phyloP scores from a whole-genome alignment of 1,140 invertebrate genomes.

The Drosophila aff. region DNA sequence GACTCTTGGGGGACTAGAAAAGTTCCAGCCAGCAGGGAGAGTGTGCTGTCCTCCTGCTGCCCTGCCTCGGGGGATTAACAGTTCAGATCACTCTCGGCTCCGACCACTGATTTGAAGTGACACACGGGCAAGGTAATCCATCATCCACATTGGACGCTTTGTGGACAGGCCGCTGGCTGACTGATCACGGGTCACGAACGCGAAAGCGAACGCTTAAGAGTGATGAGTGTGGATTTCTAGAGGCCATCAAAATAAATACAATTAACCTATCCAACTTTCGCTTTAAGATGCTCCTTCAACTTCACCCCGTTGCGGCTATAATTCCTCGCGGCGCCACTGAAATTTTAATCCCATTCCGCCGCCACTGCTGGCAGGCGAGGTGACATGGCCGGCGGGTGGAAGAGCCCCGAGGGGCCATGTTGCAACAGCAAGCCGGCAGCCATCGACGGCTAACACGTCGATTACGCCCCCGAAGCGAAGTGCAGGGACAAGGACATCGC shows the following conservation, averaged over 20 bases:
- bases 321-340: not conserved
- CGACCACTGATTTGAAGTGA: conserved; percentile 12
- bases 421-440: conserved; percentile 14
- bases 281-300: conserved; percentile 5
- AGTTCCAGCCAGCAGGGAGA: conserved; percentile 16
- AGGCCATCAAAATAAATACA: not conserved
- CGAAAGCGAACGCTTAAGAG: not conserved
- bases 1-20: conserved; percentile 22
- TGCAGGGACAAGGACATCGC: conserved; percentile 11
- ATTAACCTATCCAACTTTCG: conserved; percentile 5
- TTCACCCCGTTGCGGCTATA: not conserved
- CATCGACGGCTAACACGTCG: conserved; percentile 17
- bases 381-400: conserved; percentile 3
- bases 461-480: conserved; percentile 7
- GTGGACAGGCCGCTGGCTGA: not conserved
- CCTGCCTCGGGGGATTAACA: conserved; percentile 19
- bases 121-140: conserved; percentile 23
- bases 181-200: conserved; percentile 12
- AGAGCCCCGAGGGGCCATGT: conserved; percentile 2
- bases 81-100: conserved; percentile 27
- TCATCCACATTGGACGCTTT: conserved; percentile 20
- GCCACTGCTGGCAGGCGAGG: conserved; percentile 1
- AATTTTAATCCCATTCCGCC: conserved; percentile 27
- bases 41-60: not conserved
- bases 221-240: conserved; percentile 2